These are phyloP conservation scores for Fundulus diaphanus DNA, from an alignment of 2,797 vertebrate genomes.

Conservation along the genomic window DNA sequence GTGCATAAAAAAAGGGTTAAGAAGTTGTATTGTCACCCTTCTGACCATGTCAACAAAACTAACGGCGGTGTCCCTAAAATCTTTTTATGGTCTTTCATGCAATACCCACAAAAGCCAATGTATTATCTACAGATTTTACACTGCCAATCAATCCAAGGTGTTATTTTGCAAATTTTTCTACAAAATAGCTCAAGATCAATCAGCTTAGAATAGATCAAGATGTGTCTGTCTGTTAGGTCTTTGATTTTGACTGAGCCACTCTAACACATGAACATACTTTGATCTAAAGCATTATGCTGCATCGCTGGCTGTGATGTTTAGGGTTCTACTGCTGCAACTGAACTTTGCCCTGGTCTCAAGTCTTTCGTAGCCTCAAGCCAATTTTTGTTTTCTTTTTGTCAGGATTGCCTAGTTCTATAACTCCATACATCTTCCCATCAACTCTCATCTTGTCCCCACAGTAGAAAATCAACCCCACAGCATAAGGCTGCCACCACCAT, in stretches of 20 bases:
- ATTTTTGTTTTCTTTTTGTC: background rate
- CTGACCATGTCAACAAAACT: slow-evolving; percentile 2
- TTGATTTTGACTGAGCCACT: background rate
- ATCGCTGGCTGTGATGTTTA: background rate
- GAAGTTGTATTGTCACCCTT: background rate
- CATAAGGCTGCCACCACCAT: background rate
- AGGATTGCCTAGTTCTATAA: background rate
- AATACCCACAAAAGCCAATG: background rate
- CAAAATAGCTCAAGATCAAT: background rate
- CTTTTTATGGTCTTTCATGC: background rate
- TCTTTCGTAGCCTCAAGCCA: background rate
- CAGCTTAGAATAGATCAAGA: background rate
- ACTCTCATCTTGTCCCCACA: background rate
- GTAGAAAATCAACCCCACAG: background rate
- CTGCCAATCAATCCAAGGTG: too few species aligned
- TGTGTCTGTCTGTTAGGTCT: too few species aligned
- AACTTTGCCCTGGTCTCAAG: background rate
- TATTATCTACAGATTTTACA: background rate
- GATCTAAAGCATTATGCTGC: background rate
- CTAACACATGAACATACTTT: background rate
- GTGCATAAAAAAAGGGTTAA: background rate
- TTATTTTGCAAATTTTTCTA: background rate
- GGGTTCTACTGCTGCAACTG: background rate
- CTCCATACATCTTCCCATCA: background rate
- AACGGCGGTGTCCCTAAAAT: background rate